Base-by-base conservation (phyloP, 2,113 vertebrate genomes). In the Notothenia coriiceps region DNA sequence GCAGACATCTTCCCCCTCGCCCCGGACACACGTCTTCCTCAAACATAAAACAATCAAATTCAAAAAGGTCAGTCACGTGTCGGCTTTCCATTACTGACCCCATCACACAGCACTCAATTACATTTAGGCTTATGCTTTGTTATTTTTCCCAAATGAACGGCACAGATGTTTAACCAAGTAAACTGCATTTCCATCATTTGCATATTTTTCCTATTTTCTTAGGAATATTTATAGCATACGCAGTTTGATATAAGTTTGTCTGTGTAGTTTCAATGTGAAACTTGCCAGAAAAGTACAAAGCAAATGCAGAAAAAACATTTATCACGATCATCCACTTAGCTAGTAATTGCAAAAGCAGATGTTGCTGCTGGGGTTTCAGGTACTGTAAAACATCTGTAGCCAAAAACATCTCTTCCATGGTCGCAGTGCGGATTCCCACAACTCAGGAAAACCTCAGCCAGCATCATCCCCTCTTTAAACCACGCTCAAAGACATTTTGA, bases 1-100 rank as follows among this genome's bases (percentile, higher is more conserved):
- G 63, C 86, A 94, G 92, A 95, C 94, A 94, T 95, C 93, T 89
- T 85, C 70, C 64, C 18, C 63, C 79, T 86, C 55, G 67, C 61
- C 71, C 65, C 47, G 77, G 84, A 91, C 82, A 66, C 88, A 72
- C 50, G 73, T 89, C 84, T 92, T 93, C 89, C 91, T 86, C 81
- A 67, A 25, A 49, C 44, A 81, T 86, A 80, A 88, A 88, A 82
- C 75, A 85, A 76, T 81, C 77, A 29, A 79, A 79, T 18, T 60
- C 2, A 5, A 75, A 75, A 51, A 78, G 77, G 77, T 83, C 77
- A 61, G 65, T 91, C 92, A 91, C 82, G 70, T 88, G 89, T 74
- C 78, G 1, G 44, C 71, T 66, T 82, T 88, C 71, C 80, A 81
- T 56, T 46, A 4, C 60, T 69, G 74, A 84, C 74, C 61, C 56